Evolutionary conservation across 1,140 invertebrate species (phyloP), one percentile per base, ranked within the genome.

Genomic region (Nasonia giraulti): DNA sequence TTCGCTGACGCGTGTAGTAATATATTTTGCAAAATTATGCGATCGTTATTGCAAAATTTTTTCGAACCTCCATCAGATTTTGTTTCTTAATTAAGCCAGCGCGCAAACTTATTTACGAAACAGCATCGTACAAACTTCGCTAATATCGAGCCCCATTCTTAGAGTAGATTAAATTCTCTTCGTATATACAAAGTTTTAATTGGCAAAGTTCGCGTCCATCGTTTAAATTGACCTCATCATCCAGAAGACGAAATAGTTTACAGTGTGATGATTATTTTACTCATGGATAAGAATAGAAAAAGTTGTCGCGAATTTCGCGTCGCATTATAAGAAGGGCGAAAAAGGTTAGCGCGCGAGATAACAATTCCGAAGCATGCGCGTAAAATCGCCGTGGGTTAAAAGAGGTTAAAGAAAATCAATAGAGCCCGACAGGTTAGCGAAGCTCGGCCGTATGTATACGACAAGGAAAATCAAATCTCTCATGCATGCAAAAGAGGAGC

Each of bases 331-430:
- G 27, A 40, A 62, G 14, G 0, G 55, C 14, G 17, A 20, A 11
- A 50, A 62, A 20, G 12, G 17, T 62, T 62, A 75, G 20, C 77
- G 62, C 74, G 6, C 27, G 40, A 40, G 74, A 76, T 76, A 40
- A 76, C 33, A 71, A 69, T 80, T 40, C 20, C 62, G 8, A 66
- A 68, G 31, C 77, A 33, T 7, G 76, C 76, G 50, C 79, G 62
- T 71, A 40, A 75, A 75, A 75, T 82, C 44, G 71, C 31, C 81
- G 81, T 40, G 10, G 71, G 71, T 74, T 82, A 73, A 55, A 71
- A 20, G 66, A 80, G 79, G 79, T 71, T 71, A 74, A 82, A 75
- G 66, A 82, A 75, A 82, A 82, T 82, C 81, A 82, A 82, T 82
- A 82, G 81, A 82, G 20, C 50, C 40, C 31, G 81, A 76, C 81